Evolutionary conservation across 2,888 invertebrate species (phyloP).

Genomic region (Folsomia manolachei): DNA sequence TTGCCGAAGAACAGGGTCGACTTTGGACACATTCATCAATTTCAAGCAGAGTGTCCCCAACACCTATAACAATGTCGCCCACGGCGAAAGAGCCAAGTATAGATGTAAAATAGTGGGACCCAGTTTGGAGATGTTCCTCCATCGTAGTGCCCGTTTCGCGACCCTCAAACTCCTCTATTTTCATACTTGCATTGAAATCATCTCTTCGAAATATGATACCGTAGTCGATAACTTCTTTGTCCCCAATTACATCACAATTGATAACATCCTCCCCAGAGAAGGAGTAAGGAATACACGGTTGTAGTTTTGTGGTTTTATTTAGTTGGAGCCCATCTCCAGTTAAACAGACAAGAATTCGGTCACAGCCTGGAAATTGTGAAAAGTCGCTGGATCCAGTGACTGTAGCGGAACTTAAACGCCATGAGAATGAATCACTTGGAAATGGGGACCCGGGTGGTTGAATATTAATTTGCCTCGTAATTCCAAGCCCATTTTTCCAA

Average conservation of each 20-base stretch:
- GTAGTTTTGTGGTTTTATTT: background rate
- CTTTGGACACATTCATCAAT: background rate
- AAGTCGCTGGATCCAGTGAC: background rate
- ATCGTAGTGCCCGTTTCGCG: background rate
- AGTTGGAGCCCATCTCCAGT: background rate
- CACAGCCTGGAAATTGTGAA: background rate
- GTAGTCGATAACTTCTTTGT: background rate
- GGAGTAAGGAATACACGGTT: background rate
- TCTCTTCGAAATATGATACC: background rate
- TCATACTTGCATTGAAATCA: background rate
- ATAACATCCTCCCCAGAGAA: background rate
- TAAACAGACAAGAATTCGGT: background rate
- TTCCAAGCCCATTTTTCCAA: background rate
- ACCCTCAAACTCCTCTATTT: background rate
- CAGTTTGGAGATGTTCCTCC: background rate
- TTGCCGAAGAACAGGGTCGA: background rate
- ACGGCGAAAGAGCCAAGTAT: background rate
- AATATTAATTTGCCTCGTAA: background rate
- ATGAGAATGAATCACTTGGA: background rate
- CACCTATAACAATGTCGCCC: background rate
- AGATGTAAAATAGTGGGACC: background rate
- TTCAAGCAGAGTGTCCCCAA: background rate
- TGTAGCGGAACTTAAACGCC: background rate
- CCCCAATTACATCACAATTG: background rate
- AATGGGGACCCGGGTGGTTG: background rate